phyloP scores from a whole-genome alignment of 2,113 vertebrate genomes.

The Microcebus ravelobensis region DNA sequence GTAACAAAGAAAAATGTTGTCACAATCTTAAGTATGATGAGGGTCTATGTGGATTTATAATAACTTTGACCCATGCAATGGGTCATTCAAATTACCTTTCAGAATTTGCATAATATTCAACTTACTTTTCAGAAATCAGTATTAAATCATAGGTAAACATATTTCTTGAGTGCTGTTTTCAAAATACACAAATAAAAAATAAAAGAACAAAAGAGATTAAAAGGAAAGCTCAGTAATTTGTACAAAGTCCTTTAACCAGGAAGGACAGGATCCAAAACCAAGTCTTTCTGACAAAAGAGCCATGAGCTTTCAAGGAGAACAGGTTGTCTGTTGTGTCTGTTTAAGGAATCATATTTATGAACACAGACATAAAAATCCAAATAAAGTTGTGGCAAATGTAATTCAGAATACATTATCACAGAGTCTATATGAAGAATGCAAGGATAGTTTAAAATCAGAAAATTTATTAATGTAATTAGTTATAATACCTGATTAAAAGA shows the following conservation, averaged over 20 bases:
- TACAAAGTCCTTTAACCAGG: not conserved
- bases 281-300: not conserved
- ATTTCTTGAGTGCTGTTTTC: not conserved
- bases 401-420: not conserved
- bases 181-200: constrained; percentile 48
- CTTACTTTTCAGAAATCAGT: not conserved
- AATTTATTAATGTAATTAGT: not conserved
- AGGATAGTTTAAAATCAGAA: constrained; percentile 3
- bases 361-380: not conserved
- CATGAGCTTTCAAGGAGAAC: not conserved
- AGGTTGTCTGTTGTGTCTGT: not conserved
- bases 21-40: not conserved
- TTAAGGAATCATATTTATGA: not conserved
- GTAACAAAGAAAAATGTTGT: not conserved
- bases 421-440: not conserved
- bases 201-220: not conserved
- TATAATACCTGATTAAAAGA: not conserved
- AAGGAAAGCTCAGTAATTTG: not conserved
- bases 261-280: not conserved
- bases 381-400: not conserved
- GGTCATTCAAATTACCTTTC: not conserved
- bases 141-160: not conserved
- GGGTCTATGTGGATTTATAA: not conserved
- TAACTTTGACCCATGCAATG: not conserved
- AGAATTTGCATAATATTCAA: not conserved